Evolutionary conservation across 37 sponge, comb jelly and placozoan species (phyloP).

Genomic region (Lycopodina hypogea): DNA sequence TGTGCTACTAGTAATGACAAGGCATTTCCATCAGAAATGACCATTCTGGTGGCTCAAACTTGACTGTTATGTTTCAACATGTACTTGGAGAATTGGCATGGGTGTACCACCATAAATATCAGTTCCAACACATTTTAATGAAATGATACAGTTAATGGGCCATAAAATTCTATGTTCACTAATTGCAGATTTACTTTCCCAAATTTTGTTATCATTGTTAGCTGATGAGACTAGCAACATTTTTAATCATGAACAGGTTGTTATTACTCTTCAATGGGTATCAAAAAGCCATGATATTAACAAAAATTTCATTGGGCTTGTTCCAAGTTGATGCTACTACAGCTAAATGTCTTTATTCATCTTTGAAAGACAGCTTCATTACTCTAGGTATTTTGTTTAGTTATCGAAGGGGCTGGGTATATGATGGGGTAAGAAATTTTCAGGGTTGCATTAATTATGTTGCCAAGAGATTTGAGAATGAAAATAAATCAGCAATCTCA

Average conservation of each 20-base stretch:
- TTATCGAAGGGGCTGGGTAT: too few species aligned
- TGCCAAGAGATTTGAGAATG: too few species aligned
- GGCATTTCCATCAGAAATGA: conserved; percentile 22
- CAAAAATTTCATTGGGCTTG: neutral
- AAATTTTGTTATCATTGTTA: conserved; percentile 4
- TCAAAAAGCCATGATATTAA: neutral
- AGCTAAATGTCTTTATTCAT: too few species aligned
- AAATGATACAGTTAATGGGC: too few species aligned
- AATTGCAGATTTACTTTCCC: too few species aligned
- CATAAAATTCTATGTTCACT: conserved; percentile 8
- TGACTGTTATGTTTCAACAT: neutral
- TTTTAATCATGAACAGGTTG: too few species aligned
- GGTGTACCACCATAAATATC: conserved; percentile 8
- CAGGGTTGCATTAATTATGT: too few species aligned
- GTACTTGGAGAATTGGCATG: conserved; percentile 14
- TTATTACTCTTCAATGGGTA: neutral
- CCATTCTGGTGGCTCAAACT: conserved; percentile 20
- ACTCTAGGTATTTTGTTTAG: neutral
- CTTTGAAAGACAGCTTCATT: neutral
- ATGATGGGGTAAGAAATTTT: too few species aligned
- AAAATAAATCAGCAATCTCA: too few species aligned
- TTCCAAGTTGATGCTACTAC: neutral
- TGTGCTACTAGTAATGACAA: conserved; percentile 5
- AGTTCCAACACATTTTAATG: conserved; percentile 7
- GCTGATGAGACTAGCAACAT: conserved; percentile 7